Percentiles rank a stretch among this genome's conserved stretches.
Evolutionary conservation across 2,113 vertebrate genomes (phyloP).

Genomic region (Emydura subglobosa): DNA sequence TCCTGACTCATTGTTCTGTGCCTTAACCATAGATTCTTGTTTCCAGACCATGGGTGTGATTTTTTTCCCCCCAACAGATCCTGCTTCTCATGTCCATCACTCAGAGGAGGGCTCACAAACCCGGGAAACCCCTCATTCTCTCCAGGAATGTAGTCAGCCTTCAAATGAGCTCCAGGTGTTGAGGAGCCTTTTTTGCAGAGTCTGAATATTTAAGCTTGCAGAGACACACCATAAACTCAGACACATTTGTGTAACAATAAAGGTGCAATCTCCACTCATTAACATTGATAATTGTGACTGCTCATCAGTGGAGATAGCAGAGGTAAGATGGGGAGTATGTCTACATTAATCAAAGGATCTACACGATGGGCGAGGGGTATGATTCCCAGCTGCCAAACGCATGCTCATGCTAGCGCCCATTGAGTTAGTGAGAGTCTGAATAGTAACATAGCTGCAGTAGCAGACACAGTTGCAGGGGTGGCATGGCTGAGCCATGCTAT

Average conservation of each 20-base stretch:
- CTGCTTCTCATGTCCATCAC: background rate
- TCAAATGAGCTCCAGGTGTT: background rate
- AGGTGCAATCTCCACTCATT: background rate
- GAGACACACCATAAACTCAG: background rate
- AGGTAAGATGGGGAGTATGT: background rate
- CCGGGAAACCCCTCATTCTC: background rate
- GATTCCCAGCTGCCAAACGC: background rate
- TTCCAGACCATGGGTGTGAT: background rate
- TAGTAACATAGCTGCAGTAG: background rate
- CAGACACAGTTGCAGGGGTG: background rate
- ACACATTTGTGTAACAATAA: background rate
- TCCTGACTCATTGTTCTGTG: background rate
- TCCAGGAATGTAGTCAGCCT: background rate
- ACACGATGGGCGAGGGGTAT: background rate
- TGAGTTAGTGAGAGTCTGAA: background rate
- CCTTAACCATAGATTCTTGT: background rate
- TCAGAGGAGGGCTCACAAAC: background rate
- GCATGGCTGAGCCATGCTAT: background rate
- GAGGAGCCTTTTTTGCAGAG: background rate
- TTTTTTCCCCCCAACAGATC: background rate
- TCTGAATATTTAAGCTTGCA: background rate
- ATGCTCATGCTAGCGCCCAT: background rate
- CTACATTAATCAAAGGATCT: background rate
- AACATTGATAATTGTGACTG: background rate
- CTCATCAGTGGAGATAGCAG: rapidly evolving